These are phyloP conservation scores for Meiosimyza platycephala DNA, from an alignment of 2,888 invertebrate genomes.

Conservation along the genomic window DNA sequence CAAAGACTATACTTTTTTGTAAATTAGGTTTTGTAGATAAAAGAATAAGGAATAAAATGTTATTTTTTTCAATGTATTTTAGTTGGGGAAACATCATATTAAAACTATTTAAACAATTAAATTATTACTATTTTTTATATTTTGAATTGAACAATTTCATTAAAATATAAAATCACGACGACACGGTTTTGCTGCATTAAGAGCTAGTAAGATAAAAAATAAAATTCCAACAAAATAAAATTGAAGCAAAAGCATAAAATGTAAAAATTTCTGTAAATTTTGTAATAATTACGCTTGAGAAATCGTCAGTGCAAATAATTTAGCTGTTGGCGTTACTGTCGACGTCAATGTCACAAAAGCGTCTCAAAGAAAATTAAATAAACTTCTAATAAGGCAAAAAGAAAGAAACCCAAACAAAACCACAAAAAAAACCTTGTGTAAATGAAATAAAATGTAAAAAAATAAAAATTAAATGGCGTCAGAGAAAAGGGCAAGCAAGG, in stretches of 20 bases:
- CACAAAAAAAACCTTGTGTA: background rate
- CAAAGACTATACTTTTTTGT: too few relatives aligned
- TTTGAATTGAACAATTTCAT: too few relatives aligned
- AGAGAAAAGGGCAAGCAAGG: background rate
- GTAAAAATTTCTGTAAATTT: conserved; percentile 45
- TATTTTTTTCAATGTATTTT: too few relatives aligned
- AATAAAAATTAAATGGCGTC: conserved; percentile 1
- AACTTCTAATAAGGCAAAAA: background rate
- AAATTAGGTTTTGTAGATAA: too few relatives aligned
- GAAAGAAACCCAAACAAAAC: background rate
- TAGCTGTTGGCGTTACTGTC: conserved; percentile 39
- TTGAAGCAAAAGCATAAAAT: conserved; percentile 60
- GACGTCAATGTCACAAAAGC: conserved; percentile 12
- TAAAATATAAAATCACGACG: too few relatives aligned
- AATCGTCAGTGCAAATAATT: conserved; percentile 42
- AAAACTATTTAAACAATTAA: too few relatives aligned
- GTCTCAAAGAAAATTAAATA: conserved; percentile 11
- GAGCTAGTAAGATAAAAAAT: conserved; percentile 33
- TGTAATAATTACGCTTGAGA: conserved; percentile 41
- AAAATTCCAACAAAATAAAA: conserved; percentile 56
- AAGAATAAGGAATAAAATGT: too few relatives aligned
- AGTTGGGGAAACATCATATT: too few relatives aligned
- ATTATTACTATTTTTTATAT: too few relatives aligned
- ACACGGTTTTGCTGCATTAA: background rate
- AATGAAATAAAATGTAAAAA: conserved; percentile 6